Evolutionary conservation across 2,797 vertebrate species (phyloP), one percentile per base, ranked within the genome.

Genomic region (Xenopus petersii): DNA sequence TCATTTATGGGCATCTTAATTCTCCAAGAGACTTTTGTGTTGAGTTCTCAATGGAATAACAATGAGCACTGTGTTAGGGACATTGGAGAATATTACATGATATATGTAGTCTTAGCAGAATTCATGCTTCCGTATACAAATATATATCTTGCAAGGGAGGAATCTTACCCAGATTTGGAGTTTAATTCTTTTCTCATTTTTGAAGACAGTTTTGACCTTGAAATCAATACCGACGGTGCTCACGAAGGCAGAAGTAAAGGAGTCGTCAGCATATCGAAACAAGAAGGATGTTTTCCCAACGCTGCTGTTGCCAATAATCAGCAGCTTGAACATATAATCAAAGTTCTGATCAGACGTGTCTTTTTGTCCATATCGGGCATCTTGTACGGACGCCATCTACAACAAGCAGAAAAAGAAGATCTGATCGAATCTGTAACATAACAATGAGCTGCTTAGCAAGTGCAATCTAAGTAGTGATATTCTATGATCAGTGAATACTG

Each of bases 141-240:
- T 42, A 42, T 42, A 42, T 42, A 42, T 42, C 36, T 42, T 42
- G 36, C 5, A 42, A 42, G 36, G 36, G 36, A 42, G 36, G 36
- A 6, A 42, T 42, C 89, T 92, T 93, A 98, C 97, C 97, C 96
- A 98, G 81, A 99, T 99, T 88, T 99, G 97, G 78, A 99, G 93
- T 84, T 99, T 99, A 91, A 99, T 98, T 89, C 96, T 94, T 89
- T 98, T 98, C 87, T 97, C 96, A 36, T 98, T 98, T 91, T 94
- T 98, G 90, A 96, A 98, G 79, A 98, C 95, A 0, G 97, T 99
- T 91, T 99, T 99, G 66, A 99, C 96, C 93, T 98, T 99, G 89
- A 99, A 99, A 92, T 99, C 97, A 0, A 99, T 98, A 80, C 97
- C 97, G 55, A 99, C 96, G 0, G 97, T 99, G 93, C 97, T 99